Evolutionary conservation across 2,888 invertebrate genomes (phyloP), one percentile per base, ranked within the genome.

Genomic region (Ectemnius cavifrons): DNA sequence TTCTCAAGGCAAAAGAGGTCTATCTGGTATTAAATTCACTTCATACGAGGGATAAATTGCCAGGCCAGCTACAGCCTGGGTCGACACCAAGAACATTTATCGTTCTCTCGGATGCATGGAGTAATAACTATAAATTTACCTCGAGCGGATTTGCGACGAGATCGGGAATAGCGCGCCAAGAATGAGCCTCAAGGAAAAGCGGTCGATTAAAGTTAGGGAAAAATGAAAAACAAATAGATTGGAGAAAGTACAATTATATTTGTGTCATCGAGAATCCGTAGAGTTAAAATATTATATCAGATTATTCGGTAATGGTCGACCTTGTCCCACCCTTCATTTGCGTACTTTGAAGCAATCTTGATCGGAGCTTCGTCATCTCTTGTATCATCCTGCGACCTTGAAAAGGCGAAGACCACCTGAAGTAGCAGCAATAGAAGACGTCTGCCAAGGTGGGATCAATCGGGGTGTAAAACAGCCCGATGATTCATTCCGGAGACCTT

Each of bases 401-500:
- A 77, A 76, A 8, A 37, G 37, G 45, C 70, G 0, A 4, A 71
- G 69, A 79, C 78, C 77, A 80, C 79, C 79, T 79, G 77, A 78
- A 67, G 78, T 59, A 5, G 14, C 8, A 4, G 37, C 37, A 11
- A 37, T 27, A 65, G 73, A 68, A 65, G 66, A 69, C 63, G 61
- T 67, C 67, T 75, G 74, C 67, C 77, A 70, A 71, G 59, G 16
- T 28, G 61, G 59, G 67, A 60, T 65, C 57, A 16, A 14, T n/a
- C 11, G 56, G 16, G 49, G 37, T 18, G 60, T 65, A 69, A 75
- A 75, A 69, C 66, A 49, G 57, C 60, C 20, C 60, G 69, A 52
- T 82, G 80, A 82, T 65, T 82, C 82, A 82, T 73, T 69, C 63
- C 45, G 67, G n/a, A 52, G 57, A 73, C 66, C 18, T 71, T 76